Percentiles rank a stretch among this genome's conserved stretches.
These are phyloP conservation scores for Ornithoptera alexandrae DNA, from an alignment of 2,888 invertebrate genomes.

Conservation along the genomic window DNA sequence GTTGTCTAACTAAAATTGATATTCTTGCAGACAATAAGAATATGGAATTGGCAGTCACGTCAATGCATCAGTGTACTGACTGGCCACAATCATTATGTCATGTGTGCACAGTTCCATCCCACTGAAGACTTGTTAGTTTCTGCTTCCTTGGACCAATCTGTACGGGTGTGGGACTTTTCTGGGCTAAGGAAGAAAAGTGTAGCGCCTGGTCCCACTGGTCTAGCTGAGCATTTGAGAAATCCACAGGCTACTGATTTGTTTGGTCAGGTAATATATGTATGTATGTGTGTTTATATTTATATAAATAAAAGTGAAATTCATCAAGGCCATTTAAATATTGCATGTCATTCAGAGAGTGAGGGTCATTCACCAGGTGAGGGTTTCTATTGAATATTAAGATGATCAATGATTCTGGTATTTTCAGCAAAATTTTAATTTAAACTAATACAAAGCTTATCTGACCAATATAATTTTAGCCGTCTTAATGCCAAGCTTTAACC, in stretches of 20 bases:
- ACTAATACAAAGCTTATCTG: neutral
- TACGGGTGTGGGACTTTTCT: constrained; percentile 99
- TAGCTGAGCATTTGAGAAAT: constrained; percentile 93
- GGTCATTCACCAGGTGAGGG: neutral
- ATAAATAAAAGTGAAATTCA: constrained; percentile 4
- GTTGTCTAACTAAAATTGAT: neutral
- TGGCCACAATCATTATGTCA: constrained; percentile 99
- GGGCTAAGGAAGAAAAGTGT: constrained; percentile 98
- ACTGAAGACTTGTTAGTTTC: constrained; percentile 98
- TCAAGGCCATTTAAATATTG: constrained; percentile 9
- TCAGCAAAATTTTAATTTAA: neutral
- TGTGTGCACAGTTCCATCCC: constrained; percentile 99
- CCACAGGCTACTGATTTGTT: constrained; percentile 95
- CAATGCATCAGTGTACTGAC: constrained; percentile 96
- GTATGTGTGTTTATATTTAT: constrained; percentile 6
- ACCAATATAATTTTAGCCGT: neutral
- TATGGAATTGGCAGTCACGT: constrained; percentile 99
- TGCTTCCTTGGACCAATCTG: constrained; percentile 98
- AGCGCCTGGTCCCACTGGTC: constrained; percentile 94
- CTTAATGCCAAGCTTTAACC: neutral
- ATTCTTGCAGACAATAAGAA: constrained; percentile 89
- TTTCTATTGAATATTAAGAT: neutral
- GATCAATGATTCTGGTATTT: neutral
- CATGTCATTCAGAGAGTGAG: neutral
- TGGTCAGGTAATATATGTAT: constrained; percentile 80